Evolutionary conservation across 1,140 invertebrate genomes (phyloP), one percentile per base, ranked within the genome.

Genomic region (Drosophila littoralis): DNA sequence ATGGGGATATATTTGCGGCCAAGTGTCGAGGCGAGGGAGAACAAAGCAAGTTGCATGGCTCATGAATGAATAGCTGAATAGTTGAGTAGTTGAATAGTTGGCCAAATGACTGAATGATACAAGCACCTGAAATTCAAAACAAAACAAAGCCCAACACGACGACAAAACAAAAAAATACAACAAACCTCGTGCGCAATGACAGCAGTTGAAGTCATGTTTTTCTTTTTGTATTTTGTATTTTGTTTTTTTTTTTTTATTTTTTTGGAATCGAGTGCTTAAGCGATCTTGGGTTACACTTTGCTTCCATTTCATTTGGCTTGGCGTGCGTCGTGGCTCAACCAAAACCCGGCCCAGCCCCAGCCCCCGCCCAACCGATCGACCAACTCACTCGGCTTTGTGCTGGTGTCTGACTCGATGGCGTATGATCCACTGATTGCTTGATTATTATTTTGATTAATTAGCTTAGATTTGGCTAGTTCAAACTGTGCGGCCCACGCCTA

Each of bases 381-480:
- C 10, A n/a, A 10, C 38, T 36, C 15, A 4, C 9, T 15, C 15
- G 42, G 54, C 48, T 69, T 60, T 61, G 54, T 79, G 72, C 65
- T 61, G 50, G 71, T 79, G 79, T 77, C 70, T 79, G 76, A 17
- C 28, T 64, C 17, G 33, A 5, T 63, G 64, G 70, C 73, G 76
- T 81, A 81, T 89, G 80, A 89, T 89, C 80, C 84, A 89, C 85
- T 89, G 84, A 89, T 89, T 89, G 84, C 84, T 89, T 90, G 84
- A 89, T 89, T 89, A 89, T 89, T 89, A 89, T 89, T 89, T 89
- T 89, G 84, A 89, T 89, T 89, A 89, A 89, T 89, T 89, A 89
- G 84, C 84, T 79, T 81, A 89, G 84, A 89, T 89, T 89, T 89
- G 84, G 84, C 77, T 89, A 89, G 84, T 89, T 89, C 84, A 89